Percentiles rank a stretch among this genome's conserved stretches.
Evolutionary conservation across 2,888 invertebrate species (phyloP).

Genomic region (Clistopyga incitator): DNA sequence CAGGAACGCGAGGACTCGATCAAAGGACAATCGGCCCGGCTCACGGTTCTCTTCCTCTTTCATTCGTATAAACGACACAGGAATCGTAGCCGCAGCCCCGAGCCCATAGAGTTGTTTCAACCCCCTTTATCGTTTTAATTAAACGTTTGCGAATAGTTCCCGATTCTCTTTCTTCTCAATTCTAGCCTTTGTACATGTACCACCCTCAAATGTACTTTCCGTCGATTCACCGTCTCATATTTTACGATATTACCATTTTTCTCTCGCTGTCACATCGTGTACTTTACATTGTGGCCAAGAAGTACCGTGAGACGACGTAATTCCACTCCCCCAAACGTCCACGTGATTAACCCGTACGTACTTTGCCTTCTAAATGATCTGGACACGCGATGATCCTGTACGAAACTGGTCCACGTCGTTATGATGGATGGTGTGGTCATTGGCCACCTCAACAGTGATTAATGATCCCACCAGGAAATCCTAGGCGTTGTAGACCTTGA

Average conservation of each 20-base stretch:
- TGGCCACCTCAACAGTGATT: not conserved
- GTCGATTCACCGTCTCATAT: conserved; percentile 31
- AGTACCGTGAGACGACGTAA: conserved; percentile 42
- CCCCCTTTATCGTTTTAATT: conserved; percentile 64
- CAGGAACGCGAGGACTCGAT: conserved; percentile 51
- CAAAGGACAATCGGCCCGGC: conserved; percentile 59
- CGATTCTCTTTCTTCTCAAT: conserved; percentile 28
- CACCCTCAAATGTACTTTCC: conserved; percentile 18
- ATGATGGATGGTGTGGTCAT: not conserved
- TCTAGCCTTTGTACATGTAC: not conserved
- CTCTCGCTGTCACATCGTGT: not conserved
- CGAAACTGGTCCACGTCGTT: conserved; percentile 18
- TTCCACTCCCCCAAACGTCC: conserved; percentile 37
- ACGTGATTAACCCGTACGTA: conserved; percentile 54
- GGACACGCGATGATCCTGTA: conserved; percentile 61
- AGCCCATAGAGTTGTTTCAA: conserved; percentile 54
- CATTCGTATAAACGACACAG: conserved; percentile 17
- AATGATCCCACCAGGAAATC: not conserved
- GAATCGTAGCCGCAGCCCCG: conserved; percentile 22
- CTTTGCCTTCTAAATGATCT: conserved; percentile 53
- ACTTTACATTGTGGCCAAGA: conserved; percentile 18
- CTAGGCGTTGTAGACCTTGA: too few species aligned
- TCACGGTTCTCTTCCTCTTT: conserved; percentile 39
- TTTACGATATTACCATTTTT: not conserved
- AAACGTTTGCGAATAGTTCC: conserved; percentile 60